These are phyloP conservation scores for Cryptosula pallasiana DNA, from an alignment of 2,888 invertebrate genomes.

Conservation along the genomic window DNA sequence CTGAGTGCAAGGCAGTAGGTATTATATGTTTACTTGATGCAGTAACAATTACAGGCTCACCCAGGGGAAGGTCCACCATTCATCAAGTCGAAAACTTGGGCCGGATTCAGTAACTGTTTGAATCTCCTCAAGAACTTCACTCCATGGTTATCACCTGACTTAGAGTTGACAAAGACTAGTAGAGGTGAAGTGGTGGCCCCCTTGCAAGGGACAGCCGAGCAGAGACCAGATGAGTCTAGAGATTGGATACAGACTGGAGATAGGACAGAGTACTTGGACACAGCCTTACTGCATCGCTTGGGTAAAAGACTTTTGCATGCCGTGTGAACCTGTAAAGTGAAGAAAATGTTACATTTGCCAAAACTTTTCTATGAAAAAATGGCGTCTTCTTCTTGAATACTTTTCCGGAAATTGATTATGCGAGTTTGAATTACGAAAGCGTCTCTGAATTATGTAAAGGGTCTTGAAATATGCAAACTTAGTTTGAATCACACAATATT, in stretches of 20 bases:
- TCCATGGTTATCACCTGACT: conserved; percentile 96
- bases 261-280: conserved; percentile 83
- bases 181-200: conserved; percentile 67
- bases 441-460: too few relatives aligned
- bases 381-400: too few relatives aligned
- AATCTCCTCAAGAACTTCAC: conserved; percentile 90
- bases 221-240: conserved; percentile 78
- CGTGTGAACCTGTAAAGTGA: conserved; percentile 63
- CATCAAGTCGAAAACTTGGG: conserved; percentile 95
- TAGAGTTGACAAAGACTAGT: conserved; percentile 93
- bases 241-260: conserved; percentile 89
- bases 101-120: conserved; percentile 90
- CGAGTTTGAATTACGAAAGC: too few relatives aligned
- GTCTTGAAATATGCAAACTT: too few relatives aligned
- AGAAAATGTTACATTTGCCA: too few relatives aligned
- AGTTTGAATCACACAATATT: too few relatives aligned
- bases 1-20: neutral
- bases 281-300: conserved; percentile 78
- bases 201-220: conserved; percentile 73
- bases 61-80: conserved; percentile 76
- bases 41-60: conserved; percentile 53
- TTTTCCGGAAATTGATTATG: too few relatives aligned
- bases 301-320: conserved; percentile 76
- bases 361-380: too few relatives aligned
- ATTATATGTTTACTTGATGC: neutral